These are phyloP conservation scores for Hestina assimilis DNA, from an alignment of 1,140 invertebrate species.

Conservation along the genomic window DNA sequence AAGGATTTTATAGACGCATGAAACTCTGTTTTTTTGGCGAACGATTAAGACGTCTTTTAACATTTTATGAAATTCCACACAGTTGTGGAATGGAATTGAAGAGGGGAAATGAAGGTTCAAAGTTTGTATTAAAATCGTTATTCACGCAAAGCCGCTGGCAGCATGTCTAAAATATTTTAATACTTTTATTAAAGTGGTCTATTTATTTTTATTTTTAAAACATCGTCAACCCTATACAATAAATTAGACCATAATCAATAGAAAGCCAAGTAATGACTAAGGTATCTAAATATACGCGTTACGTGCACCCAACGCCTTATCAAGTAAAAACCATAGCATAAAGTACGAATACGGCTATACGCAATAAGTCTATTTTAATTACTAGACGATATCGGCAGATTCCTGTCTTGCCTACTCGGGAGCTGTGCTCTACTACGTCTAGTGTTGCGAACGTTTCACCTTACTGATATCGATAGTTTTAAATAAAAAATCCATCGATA, in stretches of 20 bases:
- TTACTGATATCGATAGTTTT: constrained; percentile 40
- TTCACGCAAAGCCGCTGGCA: too few species aligned
- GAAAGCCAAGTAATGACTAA: constrained; percentile 15
- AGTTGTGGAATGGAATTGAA: too few species aligned
- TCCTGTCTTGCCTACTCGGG: constrained; percentile 73
- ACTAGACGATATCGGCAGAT: constrained; percentile 74
- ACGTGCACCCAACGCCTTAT: constrained; percentile 17
- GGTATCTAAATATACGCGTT: constrained; percentile 28
- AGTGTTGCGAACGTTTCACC: constrained; percentile 33
- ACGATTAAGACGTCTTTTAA: too few species aligned
- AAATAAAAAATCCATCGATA: too few species aligned
- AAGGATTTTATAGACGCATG: too few species aligned
- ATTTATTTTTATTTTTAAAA: neutral
- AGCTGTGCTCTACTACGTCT: constrained; percentile 55
- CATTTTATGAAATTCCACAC: too few species aligned
- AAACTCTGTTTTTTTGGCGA: too few species aligned
- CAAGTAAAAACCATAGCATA: constrained; percentile 34
- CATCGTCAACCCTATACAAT: neutral
- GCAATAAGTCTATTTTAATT: constrained; percentile 78
- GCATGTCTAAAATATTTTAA: too few species aligned
- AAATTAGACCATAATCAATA: constrained; percentile 9
- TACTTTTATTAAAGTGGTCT: too few species aligned
- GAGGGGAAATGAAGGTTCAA: too few species aligned
- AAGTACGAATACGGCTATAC: constrained; percentile 45
- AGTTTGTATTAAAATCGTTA: too few species aligned